Evolutionary conservation across 2,888 invertebrate genomes (phyloP), one percentile per base, ranked within the genome.

Genomic region (Hypomecis atomaria): DNA sequence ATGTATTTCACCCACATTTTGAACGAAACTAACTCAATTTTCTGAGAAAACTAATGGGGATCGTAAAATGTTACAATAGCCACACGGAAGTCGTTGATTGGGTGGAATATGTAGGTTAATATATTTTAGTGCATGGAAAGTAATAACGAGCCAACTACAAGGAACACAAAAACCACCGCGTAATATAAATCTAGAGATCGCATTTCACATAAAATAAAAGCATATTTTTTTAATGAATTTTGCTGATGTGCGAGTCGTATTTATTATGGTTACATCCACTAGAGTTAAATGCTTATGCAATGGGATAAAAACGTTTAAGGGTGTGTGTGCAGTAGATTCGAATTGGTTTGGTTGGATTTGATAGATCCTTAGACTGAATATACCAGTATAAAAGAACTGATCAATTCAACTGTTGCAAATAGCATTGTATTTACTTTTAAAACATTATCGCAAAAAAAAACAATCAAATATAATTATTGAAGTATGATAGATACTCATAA

Each of bases 81-180:
- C 77, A 88, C 83, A 77, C 72, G 87, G 82, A 75, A 68, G 52
- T 59, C 69, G 72, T 66, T 85, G 87, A 90, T 90, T 90, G 90
- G 89, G 69, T 73, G 11, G 36, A 44, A 43, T 37, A 66, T 68
- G 38, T 70, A 63, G 70, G 70, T 71, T 66, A 67, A 49, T 55
- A 49, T 55, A 66, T 58, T 62, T 61, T 10, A 7, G 43, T 56
- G 54, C 44, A 70, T 56, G 52, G 55, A 61, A 40, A 49, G 48
- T 38, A 44, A 56, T 33, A 48, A 52, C 50, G 13, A 50, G 36
- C 42, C 43, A 48, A 52, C 38, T 56, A 47, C 47, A 56, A 54
- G 40, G 34, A 43, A n/a, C 34, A 11, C 40, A 10, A 4, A 10
- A 23, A 40, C 40, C 13, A 52, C 10, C 23, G 13, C n/a, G 8